Base-by-base conservation (phyloP, 2,797 vertebrate genomes). In the Dendrocincla tyrannina region DNA sequence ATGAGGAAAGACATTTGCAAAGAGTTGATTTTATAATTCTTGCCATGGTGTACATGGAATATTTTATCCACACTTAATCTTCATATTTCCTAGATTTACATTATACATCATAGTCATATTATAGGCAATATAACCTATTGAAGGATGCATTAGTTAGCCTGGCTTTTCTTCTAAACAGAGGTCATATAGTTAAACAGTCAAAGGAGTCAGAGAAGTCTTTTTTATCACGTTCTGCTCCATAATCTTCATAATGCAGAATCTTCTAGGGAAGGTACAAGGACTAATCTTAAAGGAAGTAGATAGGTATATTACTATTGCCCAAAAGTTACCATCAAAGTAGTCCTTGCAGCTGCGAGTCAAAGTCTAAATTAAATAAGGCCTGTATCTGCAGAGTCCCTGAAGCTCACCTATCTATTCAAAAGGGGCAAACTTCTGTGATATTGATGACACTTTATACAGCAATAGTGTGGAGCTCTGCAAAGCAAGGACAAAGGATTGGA, bases 141-240 rank as follows among this genome's bases (percentile, higher is more conserved):
- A 94, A 84, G 6, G 64, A 69, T 67, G 67, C 70, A 95, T 91
- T 97, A 96, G 97, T 97, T 97, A 92, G 25, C 73, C 80, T 64
- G 68, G 47, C 64, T 95, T 95, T 81, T 67, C 58, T 92, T 94
- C 85, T 86, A 76, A 74, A 85, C 83, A 94, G 85, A 89, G 83
- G 85, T 88, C 73, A 56, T 78, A 49, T 80, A 86, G 88, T 88
- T 91, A 96, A 96, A 83, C 76, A 96, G 41, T n/a, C 96, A 76
- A 97, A 95, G 17, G 64, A 94, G 86, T 91, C 88, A 93, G 52
- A 89, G 62, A 85, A 46, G n/a, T 27, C 62, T 59, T 89, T 94
- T 96, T 70, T 84, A 82, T 70, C 73, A 28, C 46, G 66, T 93
- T 96, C 91, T 95, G 85, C 87, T 96, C 68, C 53, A 91, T 94